Base-by-base conservation (phyloP, 2,888 invertebrate genomes). In the Halocaridina rubra region DNA sequence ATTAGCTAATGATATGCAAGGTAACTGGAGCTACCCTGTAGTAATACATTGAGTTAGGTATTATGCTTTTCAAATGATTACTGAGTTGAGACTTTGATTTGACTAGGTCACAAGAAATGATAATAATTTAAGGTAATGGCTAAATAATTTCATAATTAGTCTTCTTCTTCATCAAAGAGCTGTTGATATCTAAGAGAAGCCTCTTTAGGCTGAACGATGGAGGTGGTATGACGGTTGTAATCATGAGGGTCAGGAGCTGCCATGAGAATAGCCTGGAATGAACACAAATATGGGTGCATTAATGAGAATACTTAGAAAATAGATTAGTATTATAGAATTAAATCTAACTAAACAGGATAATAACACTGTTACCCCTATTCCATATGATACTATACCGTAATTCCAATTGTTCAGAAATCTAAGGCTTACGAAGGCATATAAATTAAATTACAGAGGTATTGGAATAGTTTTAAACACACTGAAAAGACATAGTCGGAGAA, bases 131-230 rank as follows among this genome's bases (percentile, higher is more conserved):
- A n/a, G n/a, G n/a, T n/a, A n/a, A n/a, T n/a, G n/a, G n/a, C n/a
- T n/a, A n/a, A n/a, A n/a, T n/a, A n/a, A n/a, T n/a, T 30, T 16
- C 39, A 19, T 3, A 46, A 46, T 33, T 67, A 77, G 16, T 84
- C 78, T 16, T 81, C 80, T n/a, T 84, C 82, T 59, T 84, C 82
- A 27, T 84, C 77, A 46, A 84, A 78, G 1, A 84, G 57, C 46
- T 77, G 69, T n/a, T 77, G 77, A 53, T 84, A 84, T 30, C 24
- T 78, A 10, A 84, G 61, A 3, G 82, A 78, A 2, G 82, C 59
- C 61, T 57, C 59, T 3, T n/a, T 27, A 3, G 82, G 82, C 72
- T 84, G 82, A 27, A 84, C 82, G 3, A 22, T n/a, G 3, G 61
- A 32, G 13, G 82, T 84, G 39, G 67, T 64, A 78, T 84, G 82